These are phyloP conservation scores for Dendrocopos noguchii DNA, from an alignment of 2,113 vertebrate genomes.

Conservation along the genomic window DNA sequence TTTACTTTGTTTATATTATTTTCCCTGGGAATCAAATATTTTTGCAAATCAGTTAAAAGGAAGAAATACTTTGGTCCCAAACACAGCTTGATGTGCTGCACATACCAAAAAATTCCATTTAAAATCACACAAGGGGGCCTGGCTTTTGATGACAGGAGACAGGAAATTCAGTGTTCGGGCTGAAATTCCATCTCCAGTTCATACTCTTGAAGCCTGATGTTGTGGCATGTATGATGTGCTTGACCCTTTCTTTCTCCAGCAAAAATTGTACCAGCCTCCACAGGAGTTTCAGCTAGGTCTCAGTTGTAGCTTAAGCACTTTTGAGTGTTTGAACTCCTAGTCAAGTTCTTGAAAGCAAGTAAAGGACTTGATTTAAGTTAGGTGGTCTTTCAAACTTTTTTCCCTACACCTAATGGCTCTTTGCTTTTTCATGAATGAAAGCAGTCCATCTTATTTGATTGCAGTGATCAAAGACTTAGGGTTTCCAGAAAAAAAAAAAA, in stretches of 20 bases:
- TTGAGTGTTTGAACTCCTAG: background rate
- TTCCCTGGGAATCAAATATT: constrained; percentile 32
- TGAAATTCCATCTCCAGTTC: constrained; percentile 52
- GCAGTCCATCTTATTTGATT: background rate
- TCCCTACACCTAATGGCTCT: background rate
- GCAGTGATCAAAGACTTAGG: background rate
- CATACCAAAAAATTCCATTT: constrained; percentile 44
- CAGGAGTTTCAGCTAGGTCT: constrained; percentile 12
- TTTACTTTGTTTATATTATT: constrained; percentile 17
- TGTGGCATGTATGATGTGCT: background rate
- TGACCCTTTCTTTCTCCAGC: background rate
- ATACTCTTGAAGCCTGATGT: background rate
- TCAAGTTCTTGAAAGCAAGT: background rate
- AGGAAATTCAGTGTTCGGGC: constrained; percentile 39
- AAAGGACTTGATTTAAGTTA: background rate
- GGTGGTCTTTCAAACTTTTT: background rate
- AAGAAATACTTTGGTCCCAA: background rate
- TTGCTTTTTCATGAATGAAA: background rate
- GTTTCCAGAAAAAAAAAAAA: background rate
- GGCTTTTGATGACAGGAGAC: constrained; percentile 13
- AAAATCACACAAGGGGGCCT: constrained; percentile 34
- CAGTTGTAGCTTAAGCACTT: background rate
- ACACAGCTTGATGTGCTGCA: constrained; percentile 48
- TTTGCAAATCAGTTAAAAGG: background rate
- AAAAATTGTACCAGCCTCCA: background rate